Conservation (phyloP, 2,888 invertebrate genomes). For the Branchinecta sandiegonensis region DNA sequence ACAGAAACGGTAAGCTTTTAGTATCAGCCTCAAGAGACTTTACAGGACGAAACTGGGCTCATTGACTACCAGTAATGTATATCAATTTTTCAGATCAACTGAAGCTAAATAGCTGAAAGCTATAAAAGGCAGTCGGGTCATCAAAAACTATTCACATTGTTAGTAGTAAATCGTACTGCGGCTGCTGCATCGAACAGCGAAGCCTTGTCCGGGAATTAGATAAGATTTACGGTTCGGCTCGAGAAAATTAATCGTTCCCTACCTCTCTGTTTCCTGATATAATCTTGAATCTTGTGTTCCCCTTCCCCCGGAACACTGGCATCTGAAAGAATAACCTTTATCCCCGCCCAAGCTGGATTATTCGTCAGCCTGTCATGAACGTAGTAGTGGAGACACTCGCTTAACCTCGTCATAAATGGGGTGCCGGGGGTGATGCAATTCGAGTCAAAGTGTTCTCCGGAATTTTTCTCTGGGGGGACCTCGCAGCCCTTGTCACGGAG, state of each 20-base stretch:
- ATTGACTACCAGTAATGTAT: too few relatives aligned
- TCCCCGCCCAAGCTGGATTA: conserved; percentile 85
- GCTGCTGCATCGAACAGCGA: too few relatives aligned
- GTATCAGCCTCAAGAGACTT: too few relatives aligned
- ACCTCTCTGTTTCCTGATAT: conserved; percentile 83
- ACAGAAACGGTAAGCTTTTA: too few relatives aligned
- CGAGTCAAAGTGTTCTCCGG: conserved; percentile 89
- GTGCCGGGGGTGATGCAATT: conserved; percentile 99
- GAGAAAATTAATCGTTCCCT: conserved; percentile 26
- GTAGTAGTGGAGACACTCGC: conserved; percentile 57
- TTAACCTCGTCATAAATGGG: conserved; percentile 86
- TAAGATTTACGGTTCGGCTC: too few relatives aligned
- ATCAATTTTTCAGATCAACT: too few relatives aligned
- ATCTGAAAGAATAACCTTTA: conserved; percentile 93
- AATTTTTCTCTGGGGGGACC: conserved; percentile 72
- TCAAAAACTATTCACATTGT: background rate
- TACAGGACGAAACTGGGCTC: too few relatives aligned
- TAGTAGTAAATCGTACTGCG: too few relatives aligned
- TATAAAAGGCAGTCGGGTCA: too few relatives aligned
- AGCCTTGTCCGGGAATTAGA: too few relatives aligned
- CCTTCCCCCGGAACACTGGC: conserved; percentile 97
- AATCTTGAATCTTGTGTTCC: conserved; percentile 99
- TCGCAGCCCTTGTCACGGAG: conserved; percentile 53
- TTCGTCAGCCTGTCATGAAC: conserved; percentile 77
- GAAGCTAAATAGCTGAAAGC: too few relatives aligned